Base-by-base conservation (phyloP, 2,888 invertebrate species). In the Ditylenchus weischeri region DNA sequence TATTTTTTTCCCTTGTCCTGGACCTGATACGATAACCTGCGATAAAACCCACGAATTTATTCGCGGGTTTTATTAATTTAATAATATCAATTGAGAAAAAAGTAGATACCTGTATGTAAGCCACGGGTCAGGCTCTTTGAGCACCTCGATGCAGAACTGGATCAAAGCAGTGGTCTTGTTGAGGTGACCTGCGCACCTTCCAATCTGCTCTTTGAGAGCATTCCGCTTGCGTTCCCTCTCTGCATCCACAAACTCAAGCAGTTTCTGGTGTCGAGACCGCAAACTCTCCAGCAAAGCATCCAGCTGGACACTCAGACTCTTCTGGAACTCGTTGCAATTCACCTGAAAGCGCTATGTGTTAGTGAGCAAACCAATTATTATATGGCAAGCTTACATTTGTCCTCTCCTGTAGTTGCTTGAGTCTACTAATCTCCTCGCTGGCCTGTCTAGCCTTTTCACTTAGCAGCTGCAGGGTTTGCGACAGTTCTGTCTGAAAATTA, bases 71-170 rank as follows among this genome's bases (percentile, higher is more conserved):
- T n/a, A n/a, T n/a, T n/a, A n/a, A n/a, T n/a, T 5, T 5, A 29
- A 29, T 2, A 29, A 29, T 29, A 29, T 29, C 29, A 29, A 5
- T 29, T 29, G 29, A 29, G 29, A 43, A 43, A 43, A 13, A 43
- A 58, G 47, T 29, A 48, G 1, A 23, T 18, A 93, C 93, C 88
- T 96, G 95, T 75, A 98, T 87, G 86, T 95, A 98, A 62, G 94
- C 92, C 61, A 92, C 90, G 92, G 90, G 84, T 98, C 96, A 48
- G 91, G 91, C 86, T 98, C 96, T 84, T 81, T 81, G 29, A 98
- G 87, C 0, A 95, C 93, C 85, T 98, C 96, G 81, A 96, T 95
- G 84, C 95, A 95, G 85, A 96, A 96, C 84, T 96, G 96, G 78
- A 98, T 88, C 54, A 96, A 87, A 8, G 93, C 93, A 0, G 95